Evolutionary conservation across 2,888 invertebrate genomes (phyloP), one percentile per base, ranked within the genome.

Genomic region (Sphaerolaimus hirsutus): DNA sequence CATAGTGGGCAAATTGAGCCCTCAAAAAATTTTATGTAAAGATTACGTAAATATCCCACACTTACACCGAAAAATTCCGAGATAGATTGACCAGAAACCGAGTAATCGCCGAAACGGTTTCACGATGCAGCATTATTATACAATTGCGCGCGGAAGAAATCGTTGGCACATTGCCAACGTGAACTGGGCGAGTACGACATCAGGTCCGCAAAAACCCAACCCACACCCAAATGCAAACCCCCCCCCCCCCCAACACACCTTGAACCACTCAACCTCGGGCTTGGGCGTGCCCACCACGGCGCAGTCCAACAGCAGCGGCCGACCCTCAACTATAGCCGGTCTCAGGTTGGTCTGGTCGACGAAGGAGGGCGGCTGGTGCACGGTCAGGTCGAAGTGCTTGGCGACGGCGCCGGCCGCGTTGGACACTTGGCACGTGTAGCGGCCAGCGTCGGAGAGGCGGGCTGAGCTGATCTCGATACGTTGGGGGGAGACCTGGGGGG

Each of bases 241-340:
- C n/a, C n/a, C n/a, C 2, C 23, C 35, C 5, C 2, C 2, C 23
- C 17, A 45, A 49, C 54, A 47, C 42, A 64, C 64, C 57, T 65
- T 62, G 1, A 58, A 52, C 76, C 76, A 76, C 1, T 54, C 54
- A 2, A 75, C 58, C 0, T 54, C 51, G 0, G 75, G 74, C 1
- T 53, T 40, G 0, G 76, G 75, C 1, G 63, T 57, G 1, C 73
- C 75, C 4, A 52, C 52, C 0, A 67, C 69, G 0, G 58, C 52
- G 59, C 76, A 76, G 1, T 70, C 68, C 19, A 76, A 57, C 41
- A 67, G 64, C 2, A 74, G 69, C 12, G 70, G 54, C 44, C 71
- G 64, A 0, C 73, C 74, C 58, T 72, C 69, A 38, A 61, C 52
- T 26, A 71, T 52, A 1, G 67, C 60, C 24, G 56, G 56, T 4